Evolutionary conservation across 2,797 vertebrate species (phyloP).

Genomic region (Amazona ochrocephala): DNA sequence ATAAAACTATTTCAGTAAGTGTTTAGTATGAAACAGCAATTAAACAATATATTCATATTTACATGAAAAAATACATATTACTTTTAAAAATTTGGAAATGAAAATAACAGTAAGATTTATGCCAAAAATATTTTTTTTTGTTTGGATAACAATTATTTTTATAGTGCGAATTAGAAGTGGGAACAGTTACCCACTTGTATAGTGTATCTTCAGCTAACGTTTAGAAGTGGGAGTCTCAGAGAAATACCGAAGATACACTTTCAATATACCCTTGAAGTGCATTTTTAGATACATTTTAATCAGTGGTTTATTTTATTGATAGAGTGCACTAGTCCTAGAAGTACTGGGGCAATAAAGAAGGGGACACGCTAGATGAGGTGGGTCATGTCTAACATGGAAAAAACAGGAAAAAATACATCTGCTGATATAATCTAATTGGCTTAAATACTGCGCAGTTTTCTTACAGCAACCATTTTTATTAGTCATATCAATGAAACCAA

Average conservation of each 20-base stretch:
- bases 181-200: neutral
- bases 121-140: neutral
- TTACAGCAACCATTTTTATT: neutral
- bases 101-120: neutral
- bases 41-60: neutral
- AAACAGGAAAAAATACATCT: neutral
- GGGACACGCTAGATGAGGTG: neutral
- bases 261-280: neutral
- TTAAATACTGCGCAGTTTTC: neutral
- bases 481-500: neutral
- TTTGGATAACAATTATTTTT: neutral
- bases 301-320: neutral
- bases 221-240: neutral
- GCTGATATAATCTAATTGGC: neutral
- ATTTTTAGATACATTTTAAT: neutral
- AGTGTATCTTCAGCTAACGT: neutral
- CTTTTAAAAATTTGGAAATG: neutral
- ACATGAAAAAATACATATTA: neutral
- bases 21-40: neutral
- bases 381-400: neutral
- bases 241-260: neutral
- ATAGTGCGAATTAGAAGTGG: neutral
- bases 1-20: neutral
- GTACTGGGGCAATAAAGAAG: neutral
- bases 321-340: neutral